phyloP scores from a whole-genome alignment of 2,888 invertebrate genomes.

The Lapara coniferarum region DNA sequence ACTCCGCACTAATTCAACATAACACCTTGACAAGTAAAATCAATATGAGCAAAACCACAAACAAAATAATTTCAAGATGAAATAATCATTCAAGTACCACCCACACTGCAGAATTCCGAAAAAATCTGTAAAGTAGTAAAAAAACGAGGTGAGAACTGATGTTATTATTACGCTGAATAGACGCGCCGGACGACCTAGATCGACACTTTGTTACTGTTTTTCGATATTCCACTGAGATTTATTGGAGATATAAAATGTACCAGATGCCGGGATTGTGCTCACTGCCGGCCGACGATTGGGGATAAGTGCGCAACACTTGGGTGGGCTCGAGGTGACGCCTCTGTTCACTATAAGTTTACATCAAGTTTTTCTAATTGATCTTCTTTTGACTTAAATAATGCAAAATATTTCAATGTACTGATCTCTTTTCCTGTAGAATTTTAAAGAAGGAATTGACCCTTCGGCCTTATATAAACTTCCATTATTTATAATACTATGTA shows the following conservation, averaged over 20 bases:
- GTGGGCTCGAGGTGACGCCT: conserved; percentile 55
- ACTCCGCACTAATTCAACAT: neutral
- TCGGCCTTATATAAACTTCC: too few relatives aligned
- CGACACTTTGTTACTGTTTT: conserved; percentile 66
- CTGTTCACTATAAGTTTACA: neutral
- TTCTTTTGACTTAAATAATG: too few relatives aligned
- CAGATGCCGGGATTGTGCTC: conserved; percentile 61
- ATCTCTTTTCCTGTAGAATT: too few relatives aligned
- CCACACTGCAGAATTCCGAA: conserved; percentile 25
- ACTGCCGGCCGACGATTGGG: conserved; percentile 52
- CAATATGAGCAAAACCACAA: conserved; percentile 8
- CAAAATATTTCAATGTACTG: too few relatives aligned
- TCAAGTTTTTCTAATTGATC: neutral
- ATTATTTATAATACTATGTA: too few relatives aligned
- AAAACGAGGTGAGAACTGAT: conserved; percentile 51
- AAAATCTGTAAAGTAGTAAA: conserved; percentile 44
- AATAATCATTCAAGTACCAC: conserved; percentile 26
- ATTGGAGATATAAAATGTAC: conserved; percentile 69
- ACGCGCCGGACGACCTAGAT: conserved; percentile 62
- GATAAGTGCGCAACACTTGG: conserved; percentile 56
- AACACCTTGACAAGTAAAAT: neutral
- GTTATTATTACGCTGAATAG: conserved; percentile 48
- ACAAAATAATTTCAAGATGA: conserved; percentile 23
- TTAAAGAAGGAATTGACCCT: too few relatives aligned
- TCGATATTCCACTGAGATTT: conserved; percentile 69